These are phyloP conservation scores for Notodonta dromedarius DNA, from an alignment of 2,888 invertebrate species.

Conservation along the genomic window DNA sequence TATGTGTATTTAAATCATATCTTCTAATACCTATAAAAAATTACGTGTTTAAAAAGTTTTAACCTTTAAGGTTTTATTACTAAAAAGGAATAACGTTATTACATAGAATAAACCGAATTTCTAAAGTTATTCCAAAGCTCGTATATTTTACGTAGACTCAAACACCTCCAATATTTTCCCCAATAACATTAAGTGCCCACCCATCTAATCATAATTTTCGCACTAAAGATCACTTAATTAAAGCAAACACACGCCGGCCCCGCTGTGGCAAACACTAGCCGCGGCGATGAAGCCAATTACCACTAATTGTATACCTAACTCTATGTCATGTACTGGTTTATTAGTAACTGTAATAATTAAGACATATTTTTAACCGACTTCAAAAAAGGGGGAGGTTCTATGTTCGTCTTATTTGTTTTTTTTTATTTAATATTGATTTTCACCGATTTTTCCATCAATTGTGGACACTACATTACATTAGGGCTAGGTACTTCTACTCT, in stretches of 20 bases:
- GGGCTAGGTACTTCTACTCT: no score
- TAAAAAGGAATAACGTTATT: no score
- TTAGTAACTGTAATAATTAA: slow-evolving; percentile 5
- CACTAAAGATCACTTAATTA: slow-evolving; percentile 2
- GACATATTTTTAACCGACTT: not conserved
- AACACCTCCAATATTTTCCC: not conserved
- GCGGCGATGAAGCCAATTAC: slow-evolving; percentile 10
- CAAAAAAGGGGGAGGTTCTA: no score
- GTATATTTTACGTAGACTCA: not conserved
- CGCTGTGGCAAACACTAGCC: not conserved
- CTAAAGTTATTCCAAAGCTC: not conserved
- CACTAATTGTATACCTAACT: slow-evolving; percentile 8
- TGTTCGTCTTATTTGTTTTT: no score
- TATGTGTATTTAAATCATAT: no score
- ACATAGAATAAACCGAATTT: no score
- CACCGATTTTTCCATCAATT: no score
- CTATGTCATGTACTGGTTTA: slow-evolving; percentile 1
- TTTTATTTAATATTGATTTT: no score
- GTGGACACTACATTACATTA: no score
- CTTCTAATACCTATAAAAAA: no score
- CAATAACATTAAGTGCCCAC: not conserved
- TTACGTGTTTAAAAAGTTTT: no score
- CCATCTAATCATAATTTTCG: slow-evolving; percentile 1
- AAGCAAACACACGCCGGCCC: not conserved
- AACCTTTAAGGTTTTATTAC: no score